Evolutionary conservation across 2,888 invertebrate species (phyloP).

Genomic region (Dryococelus australis): DNA sequence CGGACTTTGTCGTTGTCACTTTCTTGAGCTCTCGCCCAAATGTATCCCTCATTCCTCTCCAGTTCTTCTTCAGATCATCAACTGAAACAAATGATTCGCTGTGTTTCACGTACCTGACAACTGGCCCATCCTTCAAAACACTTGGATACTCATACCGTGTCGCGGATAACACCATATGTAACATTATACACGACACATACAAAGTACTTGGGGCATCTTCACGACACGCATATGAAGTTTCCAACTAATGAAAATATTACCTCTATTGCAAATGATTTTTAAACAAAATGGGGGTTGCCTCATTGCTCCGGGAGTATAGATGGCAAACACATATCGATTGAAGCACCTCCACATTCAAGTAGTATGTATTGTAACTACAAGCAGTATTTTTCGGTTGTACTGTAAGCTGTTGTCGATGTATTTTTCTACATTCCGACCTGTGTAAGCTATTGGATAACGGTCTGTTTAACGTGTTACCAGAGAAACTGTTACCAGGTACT

Average conservation of each 20-base stretch:
- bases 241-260: not conserved
- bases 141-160: not conserved
- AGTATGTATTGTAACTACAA: not conserved
- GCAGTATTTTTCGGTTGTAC: not conserved
- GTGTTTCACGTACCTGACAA: too few relatives aligned
- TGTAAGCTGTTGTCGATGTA: not conserved
- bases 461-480: not conserved
- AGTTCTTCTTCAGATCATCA: too few relatives aligned
- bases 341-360: not conserved
- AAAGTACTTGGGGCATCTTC: not conserved
- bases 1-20: too few relatives aligned
- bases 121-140: not conserved
- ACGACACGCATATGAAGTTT: not conserved
- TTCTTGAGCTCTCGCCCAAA: too few relatives aligned
- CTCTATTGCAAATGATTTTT: not conserved
- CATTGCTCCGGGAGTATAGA: not conserved
- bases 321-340: not conserved
- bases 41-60: too few relatives aligned
- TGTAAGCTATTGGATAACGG: not conserved
- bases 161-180: not conserved
- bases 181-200: not conserved
- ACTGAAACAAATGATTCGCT: too few relatives aligned
- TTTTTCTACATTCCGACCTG: not conserved
- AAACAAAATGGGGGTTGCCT: not conserved
- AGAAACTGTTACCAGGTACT: constrained; percentile 3